phyloP scores from a whole-genome alignment of 2,888 invertebrate genomes.

The Margaritifera margaritifera region DNA sequence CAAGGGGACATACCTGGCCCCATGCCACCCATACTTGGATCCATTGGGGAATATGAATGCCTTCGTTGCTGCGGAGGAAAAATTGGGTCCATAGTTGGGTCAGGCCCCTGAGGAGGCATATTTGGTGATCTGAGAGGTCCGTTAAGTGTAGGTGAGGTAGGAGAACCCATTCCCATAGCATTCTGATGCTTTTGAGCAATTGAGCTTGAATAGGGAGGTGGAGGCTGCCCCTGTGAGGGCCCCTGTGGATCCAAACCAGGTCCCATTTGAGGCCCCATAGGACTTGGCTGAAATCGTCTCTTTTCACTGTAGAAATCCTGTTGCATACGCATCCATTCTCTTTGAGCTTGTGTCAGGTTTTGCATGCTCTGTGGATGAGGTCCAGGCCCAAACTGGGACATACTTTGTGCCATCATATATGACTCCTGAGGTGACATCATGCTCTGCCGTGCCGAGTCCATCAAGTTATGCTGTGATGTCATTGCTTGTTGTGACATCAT shows the following conservation, averaged over 20 bases:
- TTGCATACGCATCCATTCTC: constrained; percentile 93
- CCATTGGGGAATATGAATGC: constrained; percentile 46
- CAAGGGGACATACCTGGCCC: constrained; percentile 42
- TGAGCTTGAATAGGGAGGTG: constrained; percentile 64
- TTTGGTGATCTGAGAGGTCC: constrained; percentile 57
- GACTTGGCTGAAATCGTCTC: constrained; percentile 35
- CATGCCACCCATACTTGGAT: constrained; percentile 41
- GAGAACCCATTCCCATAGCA: constrained; percentile 57
- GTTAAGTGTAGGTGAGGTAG: constrained; percentile 68
- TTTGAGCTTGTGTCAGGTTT: constrained; percentile 77
- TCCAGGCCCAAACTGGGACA: constrained; percentile 54
- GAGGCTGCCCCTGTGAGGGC: constrained; percentile 38
- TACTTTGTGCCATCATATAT: constrained; percentile 58
- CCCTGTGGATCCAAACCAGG: constrained; percentile 22
- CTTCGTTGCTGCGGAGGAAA: constrained; percentile 50
- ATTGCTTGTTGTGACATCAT: constrained; percentile 51
- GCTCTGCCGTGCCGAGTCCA: constrained; percentile 41
- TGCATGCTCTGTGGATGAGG: constrained; percentile 64
- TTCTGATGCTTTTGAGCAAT: constrained; percentile 63
- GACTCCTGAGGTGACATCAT: constrained; percentile 52
- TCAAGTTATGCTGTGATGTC: constrained; percentile 50
- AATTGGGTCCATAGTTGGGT: constrained; percentile 51
- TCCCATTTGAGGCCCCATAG: constrained; percentile 1
- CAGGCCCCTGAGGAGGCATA: constrained; percentile 45
- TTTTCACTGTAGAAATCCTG: constrained; percentile 79